Evolutionary conservation across 2,797 vertebrate genomes (phyloP), one percentile per base, ranked within the genome.

Genomic region (Caiman crocodilus): DNA sequence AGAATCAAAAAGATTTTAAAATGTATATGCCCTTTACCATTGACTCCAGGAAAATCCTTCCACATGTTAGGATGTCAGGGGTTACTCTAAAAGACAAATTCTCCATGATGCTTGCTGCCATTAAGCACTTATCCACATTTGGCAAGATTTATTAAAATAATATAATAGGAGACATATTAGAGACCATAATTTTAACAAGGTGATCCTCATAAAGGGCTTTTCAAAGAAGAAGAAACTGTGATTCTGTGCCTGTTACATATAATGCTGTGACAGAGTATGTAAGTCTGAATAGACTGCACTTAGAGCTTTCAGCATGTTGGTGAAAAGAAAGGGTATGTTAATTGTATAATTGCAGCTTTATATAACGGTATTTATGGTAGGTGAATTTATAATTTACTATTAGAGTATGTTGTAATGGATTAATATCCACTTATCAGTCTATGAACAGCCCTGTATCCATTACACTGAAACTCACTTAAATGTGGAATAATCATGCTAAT

Each of bases 271-370:
- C 35, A 42, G 85, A 64, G 14, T 18, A 50, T 32, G n/a, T 79
- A 69, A 78, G 35, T 82, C 67, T 88, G 93, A 94, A 75, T n/a
- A 94, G 87, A 69, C 50, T 93, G 82, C 84, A 84, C 75, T 95
- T 89, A 87, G 79, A 88, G 91, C 81, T 96, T 96, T 97, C 90
- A 96, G 77, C 18, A n/a, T 15, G 15, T 65, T 88, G 60, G 65
- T 84, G 84, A 87, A 95, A 95, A 93, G 84, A 94, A 65, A 79
- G 57, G 26, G 32, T n/a, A 83, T 93, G 84, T 95, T 96, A 97
- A 96, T 96, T 96, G 79, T 65, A 69, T 96, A 97, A 96, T 92
- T 97, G 81, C 50, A 87, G 79, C 78, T 93, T 96, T 87, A 88
- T 94, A 59, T 81, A 93, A 84, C 88, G 32, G 61, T 94, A 94